Evolutionary conservation across 2,888 invertebrate species (phyloP).

Genomic region (Clanis bilineata): DNA sequence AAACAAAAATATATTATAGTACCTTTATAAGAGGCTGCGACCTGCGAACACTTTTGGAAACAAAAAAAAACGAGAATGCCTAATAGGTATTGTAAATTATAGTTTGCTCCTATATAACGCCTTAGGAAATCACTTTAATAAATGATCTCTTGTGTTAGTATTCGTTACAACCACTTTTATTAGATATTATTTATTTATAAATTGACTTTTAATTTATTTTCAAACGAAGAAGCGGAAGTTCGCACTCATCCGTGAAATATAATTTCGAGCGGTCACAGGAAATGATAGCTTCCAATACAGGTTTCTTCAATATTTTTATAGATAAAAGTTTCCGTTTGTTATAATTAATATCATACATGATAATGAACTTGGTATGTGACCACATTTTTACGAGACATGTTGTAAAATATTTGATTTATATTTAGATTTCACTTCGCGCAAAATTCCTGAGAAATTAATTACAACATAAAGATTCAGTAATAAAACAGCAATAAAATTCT

Average conservation of each 20-base stretch:
- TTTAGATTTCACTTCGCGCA: not conserved
- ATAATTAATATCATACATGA: not conserved
- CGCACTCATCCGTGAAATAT: not conserved
- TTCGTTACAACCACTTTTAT: too few relatives aligned
- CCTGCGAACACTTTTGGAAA: too few relatives aligned
- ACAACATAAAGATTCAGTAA: not conserved
- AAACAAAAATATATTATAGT: too few relatives aligned
- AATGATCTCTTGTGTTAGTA: too few relatives aligned
- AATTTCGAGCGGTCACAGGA: not conserved
- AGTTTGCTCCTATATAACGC: too few relatives aligned
- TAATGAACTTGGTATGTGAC: not conserved
- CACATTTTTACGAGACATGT: not conserved
- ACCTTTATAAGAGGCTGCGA: too few relatives aligned
- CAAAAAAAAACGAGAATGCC: too few relatives aligned
- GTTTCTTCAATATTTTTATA: not conserved
- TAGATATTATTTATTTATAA: not conserved
- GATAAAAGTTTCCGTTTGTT: not conserved
- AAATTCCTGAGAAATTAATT: not conserved
- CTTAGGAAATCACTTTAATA: too few relatives aligned
- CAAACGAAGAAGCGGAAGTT: not conserved
- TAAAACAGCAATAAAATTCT: not conserved
- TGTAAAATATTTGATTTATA: conserved; percentile 1
- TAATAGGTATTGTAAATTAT: too few relatives aligned
- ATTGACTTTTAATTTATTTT: not conserved
- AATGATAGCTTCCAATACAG: not conserved